Conservation (phyloP, 1,140 invertebrate species). For the Bombyx mori region DNA sequence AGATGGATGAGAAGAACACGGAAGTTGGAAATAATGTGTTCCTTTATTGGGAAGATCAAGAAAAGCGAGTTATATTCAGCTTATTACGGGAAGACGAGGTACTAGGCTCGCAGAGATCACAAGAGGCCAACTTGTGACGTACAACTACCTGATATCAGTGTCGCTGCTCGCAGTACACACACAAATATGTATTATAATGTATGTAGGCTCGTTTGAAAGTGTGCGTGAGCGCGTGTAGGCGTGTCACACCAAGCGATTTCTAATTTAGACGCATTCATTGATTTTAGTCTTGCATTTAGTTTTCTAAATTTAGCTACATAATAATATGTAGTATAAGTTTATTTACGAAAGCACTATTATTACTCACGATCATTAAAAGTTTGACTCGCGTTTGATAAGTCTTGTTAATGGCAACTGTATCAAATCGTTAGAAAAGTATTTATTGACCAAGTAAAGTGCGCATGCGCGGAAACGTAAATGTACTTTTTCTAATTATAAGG, state of each 20-base stretch:
- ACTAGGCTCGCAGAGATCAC: constrained; percentile 55
- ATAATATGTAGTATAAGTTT: no score
- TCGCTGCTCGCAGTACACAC: constrained; percentile 14
- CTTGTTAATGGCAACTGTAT: neutral
- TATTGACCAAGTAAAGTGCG: neutral
- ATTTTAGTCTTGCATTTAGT: no score
- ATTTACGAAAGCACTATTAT: no score
- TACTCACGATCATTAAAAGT: no score
- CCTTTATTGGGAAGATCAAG: constrained; percentile 50
- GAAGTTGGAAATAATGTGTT: constrained; percentile 51
- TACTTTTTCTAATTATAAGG: constrained; percentile 65
- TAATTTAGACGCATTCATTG: constrained; percentile 39
- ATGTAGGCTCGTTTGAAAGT: constrained; percentile 30
- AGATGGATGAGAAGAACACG: constrained; percentile 24
- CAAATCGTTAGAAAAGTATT: neutral
- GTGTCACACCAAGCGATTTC: constrained; percentile 40
- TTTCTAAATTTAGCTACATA: no score
- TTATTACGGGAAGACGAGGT: constrained; percentile 63
- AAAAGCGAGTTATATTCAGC: constrained; percentile 66
- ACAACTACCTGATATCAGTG: constrained; percentile 38
- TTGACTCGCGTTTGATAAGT: no score
- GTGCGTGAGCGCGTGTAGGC: constrained; percentile 50
- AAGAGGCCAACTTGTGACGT: constrained; percentile 56
- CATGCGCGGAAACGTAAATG: constrained; percentile 27
- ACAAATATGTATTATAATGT: no score